These are phyloP conservation scores for Dioctria rufipes DNA, from an alignment of 2,888 invertebrate species.

Conservation along the genomic window DNA sequence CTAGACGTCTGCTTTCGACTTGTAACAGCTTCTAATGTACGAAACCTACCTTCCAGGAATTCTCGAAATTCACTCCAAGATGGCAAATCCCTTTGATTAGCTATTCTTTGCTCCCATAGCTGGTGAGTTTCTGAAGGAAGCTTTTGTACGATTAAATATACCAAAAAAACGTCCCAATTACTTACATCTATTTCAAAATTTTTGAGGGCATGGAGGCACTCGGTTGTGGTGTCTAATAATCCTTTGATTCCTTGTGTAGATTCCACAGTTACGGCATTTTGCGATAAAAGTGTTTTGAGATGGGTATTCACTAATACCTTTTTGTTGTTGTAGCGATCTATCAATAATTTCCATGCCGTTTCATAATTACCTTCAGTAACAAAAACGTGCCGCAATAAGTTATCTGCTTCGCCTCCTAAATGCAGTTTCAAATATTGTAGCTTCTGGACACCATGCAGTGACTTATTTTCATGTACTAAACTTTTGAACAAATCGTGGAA, in stretches of 20 bases:
- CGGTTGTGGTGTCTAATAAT: not conserved
- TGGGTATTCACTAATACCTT: not conserved
- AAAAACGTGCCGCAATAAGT: not conserved
- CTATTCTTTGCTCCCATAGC: conserved; percentile 1
- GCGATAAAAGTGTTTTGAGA: too few relatives aligned
- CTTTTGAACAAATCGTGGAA: not conserved
- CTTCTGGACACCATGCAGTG: not conserved
- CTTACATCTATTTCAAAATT: not conserved
- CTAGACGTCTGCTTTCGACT: not conserved
- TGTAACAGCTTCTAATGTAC: not conserved
- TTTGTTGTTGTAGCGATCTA: not conserved
- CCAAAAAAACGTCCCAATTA: not conserved
- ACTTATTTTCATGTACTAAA: not conserved
- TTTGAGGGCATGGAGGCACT: not conserved
- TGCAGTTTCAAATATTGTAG: conserved; percentile 14
- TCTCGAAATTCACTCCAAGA: not conserved
- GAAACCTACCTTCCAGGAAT: not conserved
- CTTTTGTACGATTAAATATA: not conserved
- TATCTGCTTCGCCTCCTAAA: not conserved
- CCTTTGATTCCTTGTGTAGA: not conserved
- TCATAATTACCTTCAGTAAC: not conserved
- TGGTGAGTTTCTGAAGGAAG: not conserved
- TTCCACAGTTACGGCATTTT: too few relatives aligned
- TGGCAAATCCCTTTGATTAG: not conserved
- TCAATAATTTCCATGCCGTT: not conserved